A percentile compares a stretch with the other conserved stretches of the same genome.
Evolutionary conservation across 1,140 invertebrate species (phyloP).

Genomic region (Habropoda laboriosa): DNA sequence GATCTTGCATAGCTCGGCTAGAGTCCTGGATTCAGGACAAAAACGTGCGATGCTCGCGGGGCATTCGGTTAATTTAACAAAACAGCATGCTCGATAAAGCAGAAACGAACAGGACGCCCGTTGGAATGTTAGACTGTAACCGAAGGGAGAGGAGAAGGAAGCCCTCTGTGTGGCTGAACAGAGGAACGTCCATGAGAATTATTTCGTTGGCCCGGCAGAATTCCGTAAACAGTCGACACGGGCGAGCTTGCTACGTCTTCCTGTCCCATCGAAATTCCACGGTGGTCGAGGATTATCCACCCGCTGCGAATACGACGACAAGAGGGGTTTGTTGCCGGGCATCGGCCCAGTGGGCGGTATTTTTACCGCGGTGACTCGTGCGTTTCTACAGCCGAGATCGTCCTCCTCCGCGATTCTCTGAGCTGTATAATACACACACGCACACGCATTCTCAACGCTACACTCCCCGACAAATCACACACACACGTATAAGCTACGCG

Average conservation of each 20-base stretch:
- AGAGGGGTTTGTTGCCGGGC: conserved; percentile 52
- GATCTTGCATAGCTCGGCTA: neutral
- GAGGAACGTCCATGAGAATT: conserved; percentile 39
- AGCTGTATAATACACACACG: no score
- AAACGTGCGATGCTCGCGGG: conserved; percentile 10
- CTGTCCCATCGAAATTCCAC: conserved; percentile 56
- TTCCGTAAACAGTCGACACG: conserved; percentile 34
- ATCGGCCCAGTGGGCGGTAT: conserved; percentile 70
- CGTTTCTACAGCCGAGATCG: conserved; percentile 57
- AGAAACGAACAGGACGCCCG: neutral
- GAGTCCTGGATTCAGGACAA: conserved; percentile 1
- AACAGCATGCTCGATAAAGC: conserved; percentile 24
- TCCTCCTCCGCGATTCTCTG: conserved; percentile 40
- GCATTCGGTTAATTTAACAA: conserved; percentile 35
- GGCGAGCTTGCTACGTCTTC: conserved; percentile 32
- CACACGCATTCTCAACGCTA: conserved; percentile 22
- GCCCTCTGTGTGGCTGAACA: neutral
- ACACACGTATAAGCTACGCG: conserved; percentile 14
- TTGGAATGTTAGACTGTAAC: neutral
- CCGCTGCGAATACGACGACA: conserved; percentile 64
- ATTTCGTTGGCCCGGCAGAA: conserved; percentile 47
- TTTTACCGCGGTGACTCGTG: conserved; percentile 66
- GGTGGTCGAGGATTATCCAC: conserved; percentile 57
- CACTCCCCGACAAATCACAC: conserved; percentile 3
- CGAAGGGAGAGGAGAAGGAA: neutral